These are phyloP conservation scores for Campoletis raptor DNA, from an alignment of 2,888 invertebrate species.

Conservation along the genomic window DNA sequence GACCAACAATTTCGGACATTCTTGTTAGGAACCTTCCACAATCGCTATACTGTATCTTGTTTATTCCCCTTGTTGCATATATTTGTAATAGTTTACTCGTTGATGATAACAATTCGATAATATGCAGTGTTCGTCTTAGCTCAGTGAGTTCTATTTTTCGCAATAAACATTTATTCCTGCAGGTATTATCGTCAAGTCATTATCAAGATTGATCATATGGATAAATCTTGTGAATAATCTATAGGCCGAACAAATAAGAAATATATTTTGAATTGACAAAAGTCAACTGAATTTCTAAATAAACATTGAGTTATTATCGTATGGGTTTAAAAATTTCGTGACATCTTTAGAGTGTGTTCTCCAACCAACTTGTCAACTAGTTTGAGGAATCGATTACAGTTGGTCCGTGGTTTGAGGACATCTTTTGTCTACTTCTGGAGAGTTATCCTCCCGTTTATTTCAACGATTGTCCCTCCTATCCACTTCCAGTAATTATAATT, in stretches of 20 bases:
- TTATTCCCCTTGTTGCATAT: neutral
- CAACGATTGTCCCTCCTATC: neutral
- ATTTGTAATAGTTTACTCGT: neutral
- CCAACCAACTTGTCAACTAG: neutral
- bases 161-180: neutral
- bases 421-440: conserved; percentile 16
- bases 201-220: neutral
- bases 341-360: neutral
- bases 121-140: neutral
- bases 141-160: neutral
- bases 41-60: conserved; percentile 17
- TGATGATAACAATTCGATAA: conserved; percentile 7
- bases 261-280: neutral
- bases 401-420: neutral
- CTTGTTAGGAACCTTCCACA: conserved; percentile 25
- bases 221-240: neutral
- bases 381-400: neutral
- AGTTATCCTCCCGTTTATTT: conserved; percentile 4
- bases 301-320: neutral
- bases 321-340: neutral
- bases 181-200: neutral
- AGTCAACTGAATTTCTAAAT: neutral
- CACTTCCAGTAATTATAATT: conserved; percentile 61
- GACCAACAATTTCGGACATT: conserved; percentile 53
- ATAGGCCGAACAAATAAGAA: neutral